These are phyloP conservation scores for Phymorhynchus buccinoides DNA, from an alignment of 1,140 invertebrate genomes.

Conservation along the genomic window DNA sequence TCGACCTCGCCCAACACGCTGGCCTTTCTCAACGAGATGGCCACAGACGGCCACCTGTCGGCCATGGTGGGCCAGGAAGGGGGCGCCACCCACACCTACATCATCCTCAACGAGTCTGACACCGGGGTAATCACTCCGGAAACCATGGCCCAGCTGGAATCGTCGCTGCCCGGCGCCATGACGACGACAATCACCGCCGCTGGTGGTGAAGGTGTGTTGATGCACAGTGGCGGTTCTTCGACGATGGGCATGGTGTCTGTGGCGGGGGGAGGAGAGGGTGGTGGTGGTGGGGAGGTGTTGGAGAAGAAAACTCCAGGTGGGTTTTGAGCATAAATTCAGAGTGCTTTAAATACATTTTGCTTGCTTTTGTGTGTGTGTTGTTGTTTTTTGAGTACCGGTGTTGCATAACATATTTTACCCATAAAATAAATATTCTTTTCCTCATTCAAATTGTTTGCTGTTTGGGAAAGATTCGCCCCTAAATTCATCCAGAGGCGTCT, in stretches of 20 bases:
- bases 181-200: not conserved
- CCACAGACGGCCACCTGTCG: slow-evolving; percentile 20
- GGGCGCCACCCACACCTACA: slow-evolving; percentile 40
- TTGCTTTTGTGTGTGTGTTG: no score
- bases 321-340: no score
- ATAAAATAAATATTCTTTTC: no score
- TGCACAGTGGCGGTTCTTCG: no score
- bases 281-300: not conserved
- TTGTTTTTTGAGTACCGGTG: no score
- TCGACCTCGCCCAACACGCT: slow-evolving; percentile 32
- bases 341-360: no score
- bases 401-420: no score
- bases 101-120: slow-evolving; percentile 43
- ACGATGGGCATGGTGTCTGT: not conserved
- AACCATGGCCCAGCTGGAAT: slow-evolving; percentile 24
- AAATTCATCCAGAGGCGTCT: no score
- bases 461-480: no score
- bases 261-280: not conserved
- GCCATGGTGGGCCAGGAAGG: slow-evolving; percentile 12
- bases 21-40: slow-evolving; percentile 44
- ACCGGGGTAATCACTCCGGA: not conserved
- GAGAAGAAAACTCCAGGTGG: slow-evolving; percentile 6
- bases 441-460: no score
- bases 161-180: no score
- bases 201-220: not conserved